These are phyloP conservation scores for pig (Sus scrofa) DNA, from an alignment of 2,113 vertebrate species.

Conservation along the genomic window T2T-Sscrofa CM000824.6:103559501-103560000, in stretches of 20 bases:
- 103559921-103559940: background rate
- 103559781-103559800: slow-evolving; percentile 30
- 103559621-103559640: no score
- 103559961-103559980: background rate
- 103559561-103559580: no score
- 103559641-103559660: no score
- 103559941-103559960: background rate
- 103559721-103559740: slow-evolving; percentile 46
- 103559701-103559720: no score
- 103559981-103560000: background rate
- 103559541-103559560: no score
- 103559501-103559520: no score
- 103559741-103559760: slow-evolving; percentile 46
- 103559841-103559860: background rate
- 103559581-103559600: no score
- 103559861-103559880: background rate
- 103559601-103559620: no score
- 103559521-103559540: no score
- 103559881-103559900: background rate
- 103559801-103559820: background rate
- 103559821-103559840: background rate
- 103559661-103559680: no score
- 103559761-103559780: slow-evolving; percentile 30
- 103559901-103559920: background rate
- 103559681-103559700: no score